Percentiles rank a stretch among this genome's conserved stretches.
Conservation (phyloP, 2,888 invertebrate species). For the Euclidia mi region DNA sequence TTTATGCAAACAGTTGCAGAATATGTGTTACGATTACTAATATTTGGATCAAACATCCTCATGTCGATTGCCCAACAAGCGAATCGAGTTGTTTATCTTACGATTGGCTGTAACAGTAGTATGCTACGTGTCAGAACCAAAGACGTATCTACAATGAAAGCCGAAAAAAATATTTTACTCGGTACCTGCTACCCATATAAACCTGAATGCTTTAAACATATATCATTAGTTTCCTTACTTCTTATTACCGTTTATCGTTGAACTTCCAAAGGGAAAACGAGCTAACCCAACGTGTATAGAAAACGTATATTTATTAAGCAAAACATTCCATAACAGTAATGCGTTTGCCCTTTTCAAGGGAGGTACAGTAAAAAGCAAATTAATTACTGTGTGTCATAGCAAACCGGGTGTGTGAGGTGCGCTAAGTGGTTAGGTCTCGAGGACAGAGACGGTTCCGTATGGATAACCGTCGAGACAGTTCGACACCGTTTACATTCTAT, state of each 20-base stretch:
- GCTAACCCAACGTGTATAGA: conserved; percentile 2
- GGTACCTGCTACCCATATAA: too few relatives aligned
- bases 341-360: conserved; percentile 19
- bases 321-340: conserved; percentile 7
- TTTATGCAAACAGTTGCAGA: too few relatives aligned
- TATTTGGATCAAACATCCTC: too few relatives aligned
- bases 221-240: not conserved
- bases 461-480: conserved; percentile 79
- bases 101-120: too few relatives aligned
- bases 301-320: conserved; percentile 7
- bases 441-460: conserved; percentile 68
- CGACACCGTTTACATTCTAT: conserved; percentile 29
- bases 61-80: too few relatives aligned
- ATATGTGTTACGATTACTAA: too few relatives aligned
- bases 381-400: conserved; percentile 30
- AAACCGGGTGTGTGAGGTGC: conserved; percentile 64
- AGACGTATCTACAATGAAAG: too few relatives aligned
- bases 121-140: conserved; percentile 21
- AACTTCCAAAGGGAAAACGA: not conserved
- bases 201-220: not conserved
- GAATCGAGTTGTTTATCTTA: too few relatives aligned
- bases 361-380: conserved; percentile 29
- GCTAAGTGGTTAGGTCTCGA: conserved; percentile 52
- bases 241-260: not conserved
- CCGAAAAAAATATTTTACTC: too few relatives aligned